phyloP scores from a whole-genome alignment of 1,140 invertebrate genomes.

The Acromyrmex heyeri region DNA sequence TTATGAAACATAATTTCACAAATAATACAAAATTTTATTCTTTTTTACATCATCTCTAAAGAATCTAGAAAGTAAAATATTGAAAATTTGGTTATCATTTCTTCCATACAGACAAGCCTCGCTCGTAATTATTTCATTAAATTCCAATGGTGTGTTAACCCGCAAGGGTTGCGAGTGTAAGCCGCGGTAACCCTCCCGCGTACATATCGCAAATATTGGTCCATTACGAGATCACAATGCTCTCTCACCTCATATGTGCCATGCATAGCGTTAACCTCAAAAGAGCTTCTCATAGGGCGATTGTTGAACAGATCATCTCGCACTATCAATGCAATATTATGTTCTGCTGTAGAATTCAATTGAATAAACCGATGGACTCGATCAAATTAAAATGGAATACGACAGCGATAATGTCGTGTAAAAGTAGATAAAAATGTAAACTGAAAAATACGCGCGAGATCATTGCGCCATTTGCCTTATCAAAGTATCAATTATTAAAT shows the following conservation, averaged over 20 bases:
- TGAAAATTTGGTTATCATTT: neutral
- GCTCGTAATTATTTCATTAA: slow-evolving; percentile 69
- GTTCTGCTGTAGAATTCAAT: neutral
- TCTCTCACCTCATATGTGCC: slow-evolving; percentile 63
- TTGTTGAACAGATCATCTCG: slow-evolving; percentile 39
- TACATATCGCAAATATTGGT: slow-evolving; percentile 81
- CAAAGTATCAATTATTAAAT: neutral
- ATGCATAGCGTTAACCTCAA: slow-evolving; percentile 54
- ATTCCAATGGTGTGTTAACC: slow-evolving; percentile 45
- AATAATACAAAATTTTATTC: slow-evolving; percentile 19
- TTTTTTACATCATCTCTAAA: neutral
- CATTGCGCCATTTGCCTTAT: neutral
- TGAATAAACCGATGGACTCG: neutral
- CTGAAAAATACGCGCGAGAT: neutral
- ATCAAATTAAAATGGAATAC: slow-evolving; percentile 14
- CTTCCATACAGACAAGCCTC: neutral
- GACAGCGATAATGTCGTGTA: neutral
- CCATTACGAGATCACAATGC: slow-evolving; percentile 81
- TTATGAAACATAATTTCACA: neutral
- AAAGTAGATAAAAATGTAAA: slow-evolving; percentile 6
- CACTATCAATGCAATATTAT: slow-evolving; percentile 15
- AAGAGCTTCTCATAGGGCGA: slow-evolving; percentile 44
- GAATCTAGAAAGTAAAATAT: neutral
- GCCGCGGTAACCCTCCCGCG: slow-evolving; percentile 67
- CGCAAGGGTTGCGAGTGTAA: slow-evolving; percentile 64